Base-by-base conservation (phyloP, 2,888 invertebrate species). In the Agriotes lineatus region DNA sequence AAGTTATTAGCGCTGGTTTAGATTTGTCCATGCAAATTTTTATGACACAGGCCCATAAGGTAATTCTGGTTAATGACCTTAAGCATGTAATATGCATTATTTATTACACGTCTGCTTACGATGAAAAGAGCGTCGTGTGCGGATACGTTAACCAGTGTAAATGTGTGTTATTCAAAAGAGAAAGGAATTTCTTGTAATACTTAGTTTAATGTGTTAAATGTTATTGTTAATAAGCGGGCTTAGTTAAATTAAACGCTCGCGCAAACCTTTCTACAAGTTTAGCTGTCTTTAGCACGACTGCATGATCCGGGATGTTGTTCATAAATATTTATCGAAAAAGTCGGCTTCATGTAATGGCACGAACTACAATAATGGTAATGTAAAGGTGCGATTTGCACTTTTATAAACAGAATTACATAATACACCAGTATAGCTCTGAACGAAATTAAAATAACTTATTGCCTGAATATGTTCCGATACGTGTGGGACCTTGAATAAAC, bases 61-160 rank as follows among this genome's bases (percentile, higher is more conserved):
- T 52, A 52, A 52, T 52, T 52, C 25, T 52, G 54, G 63, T 63
- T 54, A 63, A 61, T 67, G 44, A 60, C 60, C 56, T 35, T 44
- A 35, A 22, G 9, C 56, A 56, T 35, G 35, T 52, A 52, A 52
- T 52, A 52, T 52, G 35, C 52, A 52, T 52, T 50, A 50, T 50
- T 20, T 33, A 50, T 50, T 52, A 33, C 52, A 33, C 52, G 35
- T 52, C 52, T 52, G 35, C 12, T 52, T 10, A 3, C 16, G 22
- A 22, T 18, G 20, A 20, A 18, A 48, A 2, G 12, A 48, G 14
- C 7, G 18, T 4, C 18, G n/a, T 48, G 14, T 39, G 4, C n/a
- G 14, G 4, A n/a, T n/a, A n/a, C n/a, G n/a, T n/a, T n/a, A n/a
- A n/a, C n/a, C n/a, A n/a, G n/a, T n/a, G 19, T 18, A 44, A 44